Conservation (phyloP, 30 jellyfish, hydroid and myxozoan genomes). For the Chrysaora quinquecirrha region DNA sequence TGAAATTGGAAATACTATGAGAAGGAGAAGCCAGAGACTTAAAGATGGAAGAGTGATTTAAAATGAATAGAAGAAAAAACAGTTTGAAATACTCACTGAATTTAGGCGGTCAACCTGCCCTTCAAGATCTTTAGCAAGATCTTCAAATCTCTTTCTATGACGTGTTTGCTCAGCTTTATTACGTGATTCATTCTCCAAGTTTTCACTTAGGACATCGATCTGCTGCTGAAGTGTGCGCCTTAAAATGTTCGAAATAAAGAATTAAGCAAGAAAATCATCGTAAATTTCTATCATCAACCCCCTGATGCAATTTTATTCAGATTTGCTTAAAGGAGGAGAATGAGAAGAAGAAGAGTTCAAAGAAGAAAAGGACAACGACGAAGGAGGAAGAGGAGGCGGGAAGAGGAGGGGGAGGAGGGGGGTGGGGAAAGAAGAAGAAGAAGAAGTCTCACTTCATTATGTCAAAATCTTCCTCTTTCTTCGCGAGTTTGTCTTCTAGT, state of each 20-base stretch:
- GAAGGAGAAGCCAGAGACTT: not conserved
- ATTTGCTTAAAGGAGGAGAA: no score
- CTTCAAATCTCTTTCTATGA: slow-evolving; percentile 63
- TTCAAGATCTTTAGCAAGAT: slow-evolving; percentile 40
- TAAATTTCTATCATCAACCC: no score
- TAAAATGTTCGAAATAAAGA: not conserved
- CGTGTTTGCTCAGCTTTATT: slow-evolving; percentile 67
- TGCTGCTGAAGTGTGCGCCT: slow-evolving; percentile 61
- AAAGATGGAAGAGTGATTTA: not conserved
- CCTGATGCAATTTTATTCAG: no score
- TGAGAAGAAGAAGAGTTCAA: no score
- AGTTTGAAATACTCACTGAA: slow-evolving; percentile 18
- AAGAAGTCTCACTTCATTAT: slow-evolving; percentile 51
- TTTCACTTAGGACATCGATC: slow-evolving; percentile 44
- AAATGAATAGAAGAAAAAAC: not conserved
- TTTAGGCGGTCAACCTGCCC: slow-evolving; percentile 62
- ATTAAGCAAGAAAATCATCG: not conserved
- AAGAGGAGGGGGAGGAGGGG: no score
- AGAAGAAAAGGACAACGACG: no score
- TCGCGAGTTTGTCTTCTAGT: slow-evolving; percentile 48
- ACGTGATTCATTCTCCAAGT: slow-evolving; percentile 54
- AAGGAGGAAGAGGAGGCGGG: no score
- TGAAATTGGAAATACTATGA: not conserved
- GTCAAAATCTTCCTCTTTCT: slow-evolving; percentile 66
- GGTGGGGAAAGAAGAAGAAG: no score